A percentile compares a stretch with the other conserved stretches of the same genome.
Evolutionary conservation across 2,888 invertebrate genomes (phyloP).

Genomic region (Nysson spinosus): DNA sequence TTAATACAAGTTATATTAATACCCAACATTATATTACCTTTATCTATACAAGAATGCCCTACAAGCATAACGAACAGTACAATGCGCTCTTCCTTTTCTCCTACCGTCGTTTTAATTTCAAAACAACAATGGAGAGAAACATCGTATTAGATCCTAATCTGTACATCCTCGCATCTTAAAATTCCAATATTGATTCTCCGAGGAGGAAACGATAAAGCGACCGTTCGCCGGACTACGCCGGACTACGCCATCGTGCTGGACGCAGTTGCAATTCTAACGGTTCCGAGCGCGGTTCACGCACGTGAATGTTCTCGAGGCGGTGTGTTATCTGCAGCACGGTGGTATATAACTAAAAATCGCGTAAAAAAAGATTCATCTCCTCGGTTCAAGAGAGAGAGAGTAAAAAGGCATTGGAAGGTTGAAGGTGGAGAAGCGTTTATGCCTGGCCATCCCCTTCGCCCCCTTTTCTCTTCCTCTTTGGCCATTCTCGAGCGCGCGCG

Average conservation of each 20-base stretch:
- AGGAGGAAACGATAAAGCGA: conserved; percentile 28
- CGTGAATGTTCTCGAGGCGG: conserved; percentile 60
- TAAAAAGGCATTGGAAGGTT: conserved; percentile 27
- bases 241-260: conserved; percentile 5
- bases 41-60: too few relatives aligned
- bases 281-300: conserved; percentile 61
- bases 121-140: too few relatives aligned
- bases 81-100: too few relatives aligned
- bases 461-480: conserved; percentile 20
- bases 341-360: conserved; percentile 40
- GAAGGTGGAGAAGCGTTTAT: conserved; percentile 33
- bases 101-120: too few relatives aligned
- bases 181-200: background rate
- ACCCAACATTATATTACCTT: too few relatives aligned
- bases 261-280: conserved; percentile 67
- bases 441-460: background rate
- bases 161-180: too few relatives aligned
- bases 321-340: conserved; percentile 57
- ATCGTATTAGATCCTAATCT: too few relatives aligned
- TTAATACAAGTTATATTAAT: too few relatives aligned
- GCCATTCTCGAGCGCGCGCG: conserved; percentile 34
- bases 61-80: too few relatives aligned
- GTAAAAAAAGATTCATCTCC: conserved; percentile 17
- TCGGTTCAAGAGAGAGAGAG: background rate
- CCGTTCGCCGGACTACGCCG: conserved; percentile 37